Percentiles rank a stretch among this genome's conserved stretches.
These are phyloP conservation scores for Ichneumoninae sp. DNA, from an alignment of 2,888 invertebrate genomes.

Conservation along the genomic window DNA sequence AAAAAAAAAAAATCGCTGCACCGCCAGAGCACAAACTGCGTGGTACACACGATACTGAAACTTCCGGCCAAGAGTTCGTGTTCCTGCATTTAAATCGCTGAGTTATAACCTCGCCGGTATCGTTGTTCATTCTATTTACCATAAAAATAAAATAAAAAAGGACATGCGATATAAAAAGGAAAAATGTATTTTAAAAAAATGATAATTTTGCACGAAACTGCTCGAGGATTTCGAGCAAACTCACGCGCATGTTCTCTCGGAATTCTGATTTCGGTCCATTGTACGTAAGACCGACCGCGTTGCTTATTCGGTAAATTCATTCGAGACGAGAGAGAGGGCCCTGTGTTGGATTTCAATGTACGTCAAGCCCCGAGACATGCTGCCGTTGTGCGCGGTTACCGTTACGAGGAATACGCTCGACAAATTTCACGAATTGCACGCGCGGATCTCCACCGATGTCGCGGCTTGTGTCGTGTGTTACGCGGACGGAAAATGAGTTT, in stretches of 20 bases:
- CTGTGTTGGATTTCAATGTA: constrained; percentile 17
- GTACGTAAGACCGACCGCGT: neutral
- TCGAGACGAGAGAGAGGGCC: neutral
- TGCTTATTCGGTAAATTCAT: constrained; percentile 20
- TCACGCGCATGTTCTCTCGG: neutral
- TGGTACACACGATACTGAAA: neutral
- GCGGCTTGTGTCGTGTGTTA: constrained; percentile 11
- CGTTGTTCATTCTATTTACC: neutral
- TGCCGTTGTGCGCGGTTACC: neutral
- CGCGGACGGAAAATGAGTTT: constrained; percentile 24
- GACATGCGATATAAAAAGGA: too few species aligned
- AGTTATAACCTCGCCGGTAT: neutral
- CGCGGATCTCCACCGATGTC: neutral
- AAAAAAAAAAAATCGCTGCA: neutral
- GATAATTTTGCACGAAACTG: neutral
- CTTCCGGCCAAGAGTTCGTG: constrained; percentile 6
- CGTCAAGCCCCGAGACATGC: neutral
- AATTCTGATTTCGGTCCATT: neutral
- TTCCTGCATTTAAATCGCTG: constrained; percentile 14
- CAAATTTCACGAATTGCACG: constrained; percentile 35
- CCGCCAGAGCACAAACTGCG: neutral
- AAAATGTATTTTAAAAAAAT: neutral
- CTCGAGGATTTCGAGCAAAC: neutral
- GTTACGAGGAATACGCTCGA: constrained; percentile 25
- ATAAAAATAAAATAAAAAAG: neutral